Evolutionary conservation across 2,888 invertebrate genomes (phyloP).

Genomic region (Lasioglossum vierecki): DNA sequence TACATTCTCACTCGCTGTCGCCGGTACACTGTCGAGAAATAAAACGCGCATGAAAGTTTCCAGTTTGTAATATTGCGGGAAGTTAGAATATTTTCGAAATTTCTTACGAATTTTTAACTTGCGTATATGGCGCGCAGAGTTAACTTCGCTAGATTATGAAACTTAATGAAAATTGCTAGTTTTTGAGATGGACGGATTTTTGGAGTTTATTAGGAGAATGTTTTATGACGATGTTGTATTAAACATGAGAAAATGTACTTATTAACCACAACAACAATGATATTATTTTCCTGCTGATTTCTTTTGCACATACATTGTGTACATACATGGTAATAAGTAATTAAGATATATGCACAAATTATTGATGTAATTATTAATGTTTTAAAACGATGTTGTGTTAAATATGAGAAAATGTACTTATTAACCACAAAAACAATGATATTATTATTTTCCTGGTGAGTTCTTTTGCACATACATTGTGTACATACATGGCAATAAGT

Average conservation of each 20-base stretch:
- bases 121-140: neutral
- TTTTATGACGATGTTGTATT: neutral
- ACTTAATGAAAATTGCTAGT: neutral
- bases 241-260: neutral
- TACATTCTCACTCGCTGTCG: slow-evolving; percentile 3
- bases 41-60: neutral
- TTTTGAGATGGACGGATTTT: neutral
- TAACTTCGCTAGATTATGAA: neutral
- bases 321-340: too few relatives aligned
- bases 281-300: neutral
- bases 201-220: too few relatives aligned
- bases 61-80: slow-evolving; percentile 6
- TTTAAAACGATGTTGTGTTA: neutral
- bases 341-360: too few relatives aligned
- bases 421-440: neutral
- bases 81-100: neutral
- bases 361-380: neutral
- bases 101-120: neutral
- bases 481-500: too few relatives aligned
- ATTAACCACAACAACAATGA: neutral
- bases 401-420: neutral
- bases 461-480: too few relatives aligned
- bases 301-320: too few relatives aligned
- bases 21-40: neutral
- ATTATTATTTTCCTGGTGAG: neutral